Base-by-base conservation (phyloP, 2,113 vertebrate genomes). In the Puntigrus tetrazona region DNA sequence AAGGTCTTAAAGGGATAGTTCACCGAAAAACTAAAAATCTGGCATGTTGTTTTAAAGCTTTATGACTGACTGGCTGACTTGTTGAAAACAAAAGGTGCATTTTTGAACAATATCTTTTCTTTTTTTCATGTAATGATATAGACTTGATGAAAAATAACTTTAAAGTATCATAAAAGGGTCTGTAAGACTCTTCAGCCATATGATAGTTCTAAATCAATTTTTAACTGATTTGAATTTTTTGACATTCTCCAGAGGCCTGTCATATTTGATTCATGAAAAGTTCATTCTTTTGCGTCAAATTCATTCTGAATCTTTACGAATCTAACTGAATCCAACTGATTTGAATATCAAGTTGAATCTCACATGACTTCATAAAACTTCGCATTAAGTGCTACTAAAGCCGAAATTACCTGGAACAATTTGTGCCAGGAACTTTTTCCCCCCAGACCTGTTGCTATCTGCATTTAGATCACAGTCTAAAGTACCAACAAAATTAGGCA, bases 1-100 rank as follows among this genome's bases (percentile, higher is more conserved):
- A 29, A 73, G 69, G n/a, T 73, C 69, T 43, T 73, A 73, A 73
- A 73, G 38, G n/a, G n/a, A 73, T 43, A 43, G 69, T 43, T 72
- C 38, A 72, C 5, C 22, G 5, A 45, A 8, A 43, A 73, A 73
- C 25, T 1, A 25, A 72, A n/a, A 38, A 22, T n/a, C 34, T 9
- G 10, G 5, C 9, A 3, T 11, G 8, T 22, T 38, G 67, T 41
- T 22, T 70, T 4, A 69, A 38, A n/a, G 34, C 34, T 38, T 38
- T 34, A 65, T 65, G 63, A 31, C 27, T 31, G 13, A 31, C 14
- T 31, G 27, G 16, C 13, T 63, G 27, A n/a, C n/a, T 1, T 5
- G 25, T 16, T 29, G 25, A 65, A 65, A 65, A 18, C 29, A 67
- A 34, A 50, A 50, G 29, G 6, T 67, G 29, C 29, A 20, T 34